A percentile compares a stretch with the other conserved stretches of the same genome.
Evolutionary conservation across 2,888 invertebrate species (phyloP).

Genomic region (Bibio marci): DNA sequence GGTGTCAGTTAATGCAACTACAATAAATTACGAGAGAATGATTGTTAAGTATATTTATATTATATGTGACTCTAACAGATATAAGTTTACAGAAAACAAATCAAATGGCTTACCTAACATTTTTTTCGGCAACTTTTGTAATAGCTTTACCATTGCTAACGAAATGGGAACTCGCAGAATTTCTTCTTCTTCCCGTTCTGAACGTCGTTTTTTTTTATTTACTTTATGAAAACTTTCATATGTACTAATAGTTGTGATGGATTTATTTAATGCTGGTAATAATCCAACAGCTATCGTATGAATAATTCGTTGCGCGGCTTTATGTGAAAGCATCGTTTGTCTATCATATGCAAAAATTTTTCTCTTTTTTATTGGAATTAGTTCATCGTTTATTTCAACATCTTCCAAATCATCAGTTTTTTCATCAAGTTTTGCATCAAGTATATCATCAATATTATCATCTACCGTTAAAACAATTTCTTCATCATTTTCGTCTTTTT

Average conservation of each 20-base stretch:
- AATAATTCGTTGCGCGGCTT: slow-evolving; percentile 60
- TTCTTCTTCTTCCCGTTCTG: slow-evolving; percentile 77
- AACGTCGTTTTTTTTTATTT: slow-evolving; percentile 47
- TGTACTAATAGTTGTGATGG: slow-evolving; percentile 48
- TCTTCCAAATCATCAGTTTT: slow-evolving; percentile 25
- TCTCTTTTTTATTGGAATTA: slow-evolving; percentile 16
- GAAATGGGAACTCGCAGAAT: slow-evolving; percentile 82
- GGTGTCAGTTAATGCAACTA: too few relatives aligned
- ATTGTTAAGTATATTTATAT: too few relatives aligned
- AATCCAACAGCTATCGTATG: slow-evolving; percentile 49
- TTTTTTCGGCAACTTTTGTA: slow-evolving; percentile 68
- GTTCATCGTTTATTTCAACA: slow-evolving; percentile 20
- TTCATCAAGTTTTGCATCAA: slow-evolving; percentile 31
- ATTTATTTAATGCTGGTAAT: slow-evolving; percentile 62
- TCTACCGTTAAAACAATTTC: slow-evolving; percentile 14
- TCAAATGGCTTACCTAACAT: slow-evolving; percentile 40
- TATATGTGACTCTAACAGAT: too few relatives aligned
- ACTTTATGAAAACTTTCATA: slow-evolving; percentile 63
- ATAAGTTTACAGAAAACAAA: too few relatives aligned
- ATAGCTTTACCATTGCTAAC: slow-evolving; percentile 75
- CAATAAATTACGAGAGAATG: too few relatives aligned
- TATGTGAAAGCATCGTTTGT: slow-evolving; percentile 41
- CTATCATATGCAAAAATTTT: slow-evolving; percentile 18
- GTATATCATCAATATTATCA: slow-evolving; percentile 17
- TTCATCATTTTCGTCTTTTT: slow-evolving; percentile 16